phyloP scores from a whole-genome alignment of 2,113 vertebrate genomes.

The Nibea albiflora region DNA sequence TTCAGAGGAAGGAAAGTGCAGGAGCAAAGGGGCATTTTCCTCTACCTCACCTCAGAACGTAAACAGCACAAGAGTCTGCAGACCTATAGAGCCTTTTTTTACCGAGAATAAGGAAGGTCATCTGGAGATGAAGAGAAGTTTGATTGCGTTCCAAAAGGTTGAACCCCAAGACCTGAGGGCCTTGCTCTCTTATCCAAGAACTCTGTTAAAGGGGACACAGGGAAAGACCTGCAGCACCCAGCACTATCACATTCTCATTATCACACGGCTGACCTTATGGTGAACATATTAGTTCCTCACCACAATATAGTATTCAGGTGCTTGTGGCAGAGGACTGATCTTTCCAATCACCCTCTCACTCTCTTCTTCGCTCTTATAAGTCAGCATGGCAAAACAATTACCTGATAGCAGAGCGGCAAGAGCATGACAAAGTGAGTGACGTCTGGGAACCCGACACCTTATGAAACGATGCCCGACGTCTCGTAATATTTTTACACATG shows the following conservation, averaged over 20 bases:
- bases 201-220: constrained; percentile 23
- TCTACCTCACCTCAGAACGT: constrained; percentile 63
- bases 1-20: constrained; percentile 41
- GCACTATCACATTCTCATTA: constrained; percentile 16
- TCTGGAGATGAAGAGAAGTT: not conserved
- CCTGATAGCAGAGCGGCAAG: constrained; percentile 57
- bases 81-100: constrained; percentile 29
- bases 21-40: constrained; percentile 56
- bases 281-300: constrained; percentile 44
- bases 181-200: constrained; percentile 1
- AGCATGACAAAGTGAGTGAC: constrained; percentile 72
- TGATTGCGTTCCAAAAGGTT: constrained; percentile 20
- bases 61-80: constrained; percentile 64
- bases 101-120: constrained; percentile 3
- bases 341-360: constrained; percentile 54
- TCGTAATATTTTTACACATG: constrained; percentile 75
- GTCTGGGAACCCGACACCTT: constrained; percentile 76
- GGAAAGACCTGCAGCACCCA: constrained; percentile 5
- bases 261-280: constrained; percentile 43
- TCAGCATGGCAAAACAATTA: constrained; percentile 75
- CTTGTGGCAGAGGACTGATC: constrained; percentile 34
- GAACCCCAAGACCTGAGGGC: not conserved
- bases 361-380: constrained; percentile 24
- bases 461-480: constrained; percentile 75
- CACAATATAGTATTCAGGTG: constrained; percentile 30